Base-by-base conservation (phyloP, 2,888 invertebrate species). In the Drosophila limbata region DNA sequence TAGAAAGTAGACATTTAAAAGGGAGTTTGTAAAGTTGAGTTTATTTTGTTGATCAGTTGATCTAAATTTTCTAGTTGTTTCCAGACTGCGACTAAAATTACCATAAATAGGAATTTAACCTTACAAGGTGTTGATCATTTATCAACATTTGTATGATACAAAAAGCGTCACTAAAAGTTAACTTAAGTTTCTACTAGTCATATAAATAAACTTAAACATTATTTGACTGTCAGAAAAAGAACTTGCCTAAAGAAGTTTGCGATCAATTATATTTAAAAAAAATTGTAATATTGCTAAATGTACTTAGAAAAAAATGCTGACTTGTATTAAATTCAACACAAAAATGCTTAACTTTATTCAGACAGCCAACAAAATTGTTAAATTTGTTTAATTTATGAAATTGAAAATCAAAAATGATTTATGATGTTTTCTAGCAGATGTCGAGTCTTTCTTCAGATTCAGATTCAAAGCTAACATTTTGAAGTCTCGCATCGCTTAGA, bases 331-430 rank as follows among this genome's bases (percentile, higher is more conserved):
- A 15, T 15, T 4, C 2, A 13, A 17, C 17, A 51, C 35, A 15
- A n/a, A 6, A 2, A 37, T 37, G n/a, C 8, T 4, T 1, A 37
- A 8, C 37, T n/a, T 37, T 37, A n/a, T 37, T 37, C 28, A 0
- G 28, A 28, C 28, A 28, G 28, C 28, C 28, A 28, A 28, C 25
- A 28, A 28, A 28, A 13, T 1, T 11, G 15, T 51, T 51, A 21
- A 0, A 25, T 10, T 10, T 17, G 37, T 31, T 44, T 48, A 42
- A 55, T 55, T 63, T 17, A 51, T 17, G 11, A 13, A 11, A 10
- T 65, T 37, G 33, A 33, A 37, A 31, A 71, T 25, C 25, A 33
- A 37, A 31, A 71, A 45, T 77, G 73, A 73, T 73, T 72, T 56
- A 73, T 73, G 55, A 63, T 55, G n/a, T 31, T 44, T 10, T 15